Evolutionary conservation across 2,113 vertebrate genomes (phyloP).

Genomic region (Prietella phreatophila): DNA sequence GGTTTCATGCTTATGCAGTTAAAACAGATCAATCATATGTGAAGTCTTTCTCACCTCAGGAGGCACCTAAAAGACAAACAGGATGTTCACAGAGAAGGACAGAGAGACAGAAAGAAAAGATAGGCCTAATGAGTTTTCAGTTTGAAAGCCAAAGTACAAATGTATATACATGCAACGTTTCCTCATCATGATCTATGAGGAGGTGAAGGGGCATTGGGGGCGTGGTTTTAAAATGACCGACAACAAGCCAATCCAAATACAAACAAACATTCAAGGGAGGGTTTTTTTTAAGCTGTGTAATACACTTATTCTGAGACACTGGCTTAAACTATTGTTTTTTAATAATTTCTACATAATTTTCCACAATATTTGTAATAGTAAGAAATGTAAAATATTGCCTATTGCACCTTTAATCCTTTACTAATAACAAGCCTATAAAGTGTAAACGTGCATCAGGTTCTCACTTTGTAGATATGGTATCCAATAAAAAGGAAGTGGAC

Average conservation of each 20-base stretch:
- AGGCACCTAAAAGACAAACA: constrained; percentile 62
- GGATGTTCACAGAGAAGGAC: background rate
- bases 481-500: constrained; percentile 67
- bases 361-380: background rate
- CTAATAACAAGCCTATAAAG: background rate
- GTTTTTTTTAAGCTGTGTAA: background rate
- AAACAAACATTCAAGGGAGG: background rate
- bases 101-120: constrained; percentile 1
- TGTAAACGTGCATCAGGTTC: constrained; percentile 8
- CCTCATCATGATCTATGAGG: background rate
- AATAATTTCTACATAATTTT: too few relatives aligned
- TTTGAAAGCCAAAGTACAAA: background rate
- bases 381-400: background rate
- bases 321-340: background rate
- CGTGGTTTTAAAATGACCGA: background rate
- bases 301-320: background rate
- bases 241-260: background rate
- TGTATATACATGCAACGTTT: background rate
- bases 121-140: too few relatives aligned
- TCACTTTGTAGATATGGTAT: constrained; percentile 76
- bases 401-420: background rate
- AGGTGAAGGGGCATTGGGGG: background rate
- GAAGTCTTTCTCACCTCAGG: constrained; percentile 58
- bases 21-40: background rate
- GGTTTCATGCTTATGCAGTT: background rate